Evolutionary conservation across 1,140 invertebrate genomes (phyloP).

Genomic region (Prorops nasuta): DNA sequence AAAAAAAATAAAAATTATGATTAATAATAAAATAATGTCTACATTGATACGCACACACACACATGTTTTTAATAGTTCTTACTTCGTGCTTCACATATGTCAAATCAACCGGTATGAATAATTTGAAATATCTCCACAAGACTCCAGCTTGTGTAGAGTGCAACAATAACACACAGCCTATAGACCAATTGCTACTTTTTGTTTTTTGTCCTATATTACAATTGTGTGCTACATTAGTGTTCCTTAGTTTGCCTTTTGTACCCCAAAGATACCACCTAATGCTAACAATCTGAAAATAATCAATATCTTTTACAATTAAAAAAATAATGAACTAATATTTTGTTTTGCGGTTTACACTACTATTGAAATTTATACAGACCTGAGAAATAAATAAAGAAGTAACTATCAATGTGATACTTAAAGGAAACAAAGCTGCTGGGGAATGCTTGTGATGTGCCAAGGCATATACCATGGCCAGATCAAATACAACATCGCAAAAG

Average conservation of each 20-base stretch:
- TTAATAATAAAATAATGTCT: conserved; percentile 1
- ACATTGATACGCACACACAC: conserved; percentile 32
- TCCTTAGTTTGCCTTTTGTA: conserved; percentile 46
- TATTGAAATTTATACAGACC: conserved; percentile 46
- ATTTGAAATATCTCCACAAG: conserved; percentile 84
- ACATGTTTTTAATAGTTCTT: conserved; percentile 26
- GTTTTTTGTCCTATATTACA: conserved; percentile 33
- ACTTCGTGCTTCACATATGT: conserved; percentile 82
- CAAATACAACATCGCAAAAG: conserved; percentile 89
- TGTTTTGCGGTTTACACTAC: not conserved
- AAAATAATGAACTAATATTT: not conserved
- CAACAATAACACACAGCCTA: conserved; percentile 62
- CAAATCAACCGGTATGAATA: conserved; percentile 84
- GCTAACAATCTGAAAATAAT: conserved; percentile 42
- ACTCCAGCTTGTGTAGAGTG: conserved; percentile 81
- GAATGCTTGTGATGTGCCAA: conserved; percentile 64
- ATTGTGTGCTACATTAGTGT: conserved; percentile 22
- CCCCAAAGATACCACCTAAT: conserved; percentile 55
- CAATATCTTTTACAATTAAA: not conserved
- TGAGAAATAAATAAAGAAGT: conserved; percentile 74
- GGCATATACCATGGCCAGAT: conserved; percentile 81
- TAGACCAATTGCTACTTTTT: conserved; percentile 42
- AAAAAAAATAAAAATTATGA: not conserved
- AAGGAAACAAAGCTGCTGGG: conserved; percentile 61
- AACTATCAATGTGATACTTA: conserved; percentile 68